Evolutionary conservation across 2,797 vertebrate genomes (phyloP).

Genomic region (Coendou prehensilis): DNA sequence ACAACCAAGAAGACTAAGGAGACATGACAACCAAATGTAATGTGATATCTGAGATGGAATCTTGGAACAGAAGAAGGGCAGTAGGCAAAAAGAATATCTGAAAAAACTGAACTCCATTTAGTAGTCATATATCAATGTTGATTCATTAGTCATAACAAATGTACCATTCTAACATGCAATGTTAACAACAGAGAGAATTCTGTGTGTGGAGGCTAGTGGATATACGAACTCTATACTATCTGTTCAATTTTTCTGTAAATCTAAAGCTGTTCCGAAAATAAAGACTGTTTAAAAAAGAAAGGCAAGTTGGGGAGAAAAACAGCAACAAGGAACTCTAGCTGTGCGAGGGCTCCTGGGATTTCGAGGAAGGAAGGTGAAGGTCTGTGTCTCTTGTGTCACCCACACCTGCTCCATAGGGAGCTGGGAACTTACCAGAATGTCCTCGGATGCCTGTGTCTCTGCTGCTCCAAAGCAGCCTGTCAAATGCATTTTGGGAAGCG

Average conservation of each 20-base stretch:
- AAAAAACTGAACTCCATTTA: background rate
- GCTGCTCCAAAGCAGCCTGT: background rate
- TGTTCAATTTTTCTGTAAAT: background rate
- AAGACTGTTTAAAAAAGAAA: background rate
- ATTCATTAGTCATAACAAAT: background rate
- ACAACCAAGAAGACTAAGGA: background rate
- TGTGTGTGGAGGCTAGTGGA: background rate
- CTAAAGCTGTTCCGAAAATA: conserved; percentile 36
- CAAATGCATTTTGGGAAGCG: background rate
- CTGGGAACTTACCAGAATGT: background rate
- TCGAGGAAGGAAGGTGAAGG: background rate
- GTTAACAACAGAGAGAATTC: background rate
- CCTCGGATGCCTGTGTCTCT: background rate
- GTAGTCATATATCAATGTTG: background rate
- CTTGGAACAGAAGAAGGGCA: background rate
- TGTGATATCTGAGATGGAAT: background rate
- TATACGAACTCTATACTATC: background rate
- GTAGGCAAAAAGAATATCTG: background rate
- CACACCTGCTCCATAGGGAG: background rate
- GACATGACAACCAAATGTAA: background rate
- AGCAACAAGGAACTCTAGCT: background rate
- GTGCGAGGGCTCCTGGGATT: background rate
- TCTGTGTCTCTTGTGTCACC: background rate
- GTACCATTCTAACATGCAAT: background rate
- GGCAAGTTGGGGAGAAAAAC: background rate